Base-by-base conservation (phyloP, 2,888 invertebrate species). In the Brachypterus glaber region DNA sequence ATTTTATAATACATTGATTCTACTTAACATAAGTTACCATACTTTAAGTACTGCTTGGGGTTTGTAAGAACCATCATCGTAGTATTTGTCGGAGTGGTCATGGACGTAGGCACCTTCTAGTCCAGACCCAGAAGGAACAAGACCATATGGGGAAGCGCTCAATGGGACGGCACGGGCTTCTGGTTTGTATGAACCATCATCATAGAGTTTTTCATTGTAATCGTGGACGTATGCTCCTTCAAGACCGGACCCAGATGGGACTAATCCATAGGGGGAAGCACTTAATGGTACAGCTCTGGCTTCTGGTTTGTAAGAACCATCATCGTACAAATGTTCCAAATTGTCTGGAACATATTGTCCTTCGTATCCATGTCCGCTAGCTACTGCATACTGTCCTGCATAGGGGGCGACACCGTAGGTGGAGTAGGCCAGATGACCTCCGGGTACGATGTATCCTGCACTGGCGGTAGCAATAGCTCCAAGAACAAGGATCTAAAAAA, bases 61-160 rank as follows among this genome's bases (percentile, higher is more conserved):
- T 32, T 43, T 55, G 49, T 59, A 59, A 29, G 54, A 54, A 36
- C 59, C 59, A 45, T 59, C 59, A 31, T 59, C 59, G 49, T 55
- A 57, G 32, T 56, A 43, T 37, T 49, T 51, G 33, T 58, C 58
- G 27, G 40, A 49, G 45, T 50, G 42, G 41, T 57, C 57, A 15
- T 42, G 58, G 7, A 57, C 51, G 45, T 55, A 58, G 35, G 48
- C 47, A 17, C 58, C 58, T 49, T 58, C 58, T 24, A 54, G 41
- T 18, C 56, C 56, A 13, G 27, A 27, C 5, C 27, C 27, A 11
- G 27, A 39, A 4, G 51, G 50, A 9, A 44, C 47, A 26, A 54
- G 33, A 14, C 49, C 52, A 25, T 48, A 49, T 9, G 53, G 53
- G 24, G 47, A 47, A 8, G 37, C 36, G 33, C 44, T 38, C 12